Base-by-base conservation (phyloP, 2,113 vertebrate genomes). In the Etia nguti region DNA sequence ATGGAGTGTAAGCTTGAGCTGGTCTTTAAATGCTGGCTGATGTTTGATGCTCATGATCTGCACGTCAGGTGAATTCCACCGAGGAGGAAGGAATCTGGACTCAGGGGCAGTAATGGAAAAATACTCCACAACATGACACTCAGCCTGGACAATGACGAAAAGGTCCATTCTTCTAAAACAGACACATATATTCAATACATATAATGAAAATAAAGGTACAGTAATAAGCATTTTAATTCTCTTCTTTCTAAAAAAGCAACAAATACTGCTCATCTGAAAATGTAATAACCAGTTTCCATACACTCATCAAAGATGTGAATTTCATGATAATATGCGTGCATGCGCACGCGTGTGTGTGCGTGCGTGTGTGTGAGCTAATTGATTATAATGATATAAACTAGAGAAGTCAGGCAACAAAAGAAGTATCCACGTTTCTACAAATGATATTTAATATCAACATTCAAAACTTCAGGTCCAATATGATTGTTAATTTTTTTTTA, bases 121-220 rank as follows among this genome's bases (percentile, higher is more conserved):
- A 65, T 36, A 36, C 31, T 36, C 10, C 31, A 65, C 18, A 65
- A 36, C 60, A 65, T 36, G 60, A 38, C 18, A 65, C 18, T 65
- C 10, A n/a, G 31, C 0, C 6, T 65, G 10, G 18, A 36, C 31
- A 11, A 62, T 0, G 31, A n/a, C 10, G 1, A 38, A 36, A 36
- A 36, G 18, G 10, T 36, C 31, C 18, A 62, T 12, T 7, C 18
- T n/a, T 18, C 18, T 62, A 3, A 62, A 36, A 62, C 31, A 62
- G 59, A 29, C 16, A 62, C 59, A 62, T 62, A 7, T 62, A 11
- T 4, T 34, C 29, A 62, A 36, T 62, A 2, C 29, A 62, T 36
- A 16, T 62, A 62, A 36, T 36, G 11, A 20, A 62, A 62, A 62
- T 62, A 62, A 62, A 62, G 0, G 29, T 36, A 62, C 16, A 34